These are phyloP conservation scores for Butorides virescens DNA, from an alignment of 2,113 vertebrate species.

Conservation along the genomic window DNA sequence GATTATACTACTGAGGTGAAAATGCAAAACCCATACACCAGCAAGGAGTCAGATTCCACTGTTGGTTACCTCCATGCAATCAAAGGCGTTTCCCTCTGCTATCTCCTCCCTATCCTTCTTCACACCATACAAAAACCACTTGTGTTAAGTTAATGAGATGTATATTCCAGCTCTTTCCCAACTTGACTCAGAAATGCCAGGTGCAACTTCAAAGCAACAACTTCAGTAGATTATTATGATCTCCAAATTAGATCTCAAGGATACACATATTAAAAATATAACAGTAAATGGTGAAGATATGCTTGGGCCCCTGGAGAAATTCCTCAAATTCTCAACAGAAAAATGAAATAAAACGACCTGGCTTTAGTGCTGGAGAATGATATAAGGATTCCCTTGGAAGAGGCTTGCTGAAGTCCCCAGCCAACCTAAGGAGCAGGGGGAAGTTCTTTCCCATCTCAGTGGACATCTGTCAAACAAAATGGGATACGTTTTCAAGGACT, in stretches of 20 bases:
- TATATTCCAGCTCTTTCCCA: neutral
- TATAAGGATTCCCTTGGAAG: neutral
- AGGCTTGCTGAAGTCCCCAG: neutral
- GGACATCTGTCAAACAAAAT: neutral
- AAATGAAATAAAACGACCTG: neutral
- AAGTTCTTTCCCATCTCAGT: neutral
- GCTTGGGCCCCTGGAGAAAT: neutral
- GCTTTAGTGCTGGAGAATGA: neutral
- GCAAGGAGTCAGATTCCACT: neutral
- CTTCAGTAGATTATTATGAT: neutral
- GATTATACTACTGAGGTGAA: neutral
- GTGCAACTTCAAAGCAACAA: slow-evolving; percentile 8
- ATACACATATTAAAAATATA: neutral
- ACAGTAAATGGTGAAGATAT: fast-evolving
- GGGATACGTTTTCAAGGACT: neutral
- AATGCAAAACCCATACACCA: neutral
- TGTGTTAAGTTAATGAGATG: neutral
- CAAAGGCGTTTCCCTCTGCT: neutral
- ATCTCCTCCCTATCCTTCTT: neutral
- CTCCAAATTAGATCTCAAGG: neutral
- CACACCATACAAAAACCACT: neutral
- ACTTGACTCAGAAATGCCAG: neutral
- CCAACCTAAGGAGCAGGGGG: neutral
- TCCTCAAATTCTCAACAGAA: neutral
- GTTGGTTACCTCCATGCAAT: neutral